Evolutionary conservation across 2,113 vertebrate species (phyloP).

Genomic region (Piaya cayana): DNA sequence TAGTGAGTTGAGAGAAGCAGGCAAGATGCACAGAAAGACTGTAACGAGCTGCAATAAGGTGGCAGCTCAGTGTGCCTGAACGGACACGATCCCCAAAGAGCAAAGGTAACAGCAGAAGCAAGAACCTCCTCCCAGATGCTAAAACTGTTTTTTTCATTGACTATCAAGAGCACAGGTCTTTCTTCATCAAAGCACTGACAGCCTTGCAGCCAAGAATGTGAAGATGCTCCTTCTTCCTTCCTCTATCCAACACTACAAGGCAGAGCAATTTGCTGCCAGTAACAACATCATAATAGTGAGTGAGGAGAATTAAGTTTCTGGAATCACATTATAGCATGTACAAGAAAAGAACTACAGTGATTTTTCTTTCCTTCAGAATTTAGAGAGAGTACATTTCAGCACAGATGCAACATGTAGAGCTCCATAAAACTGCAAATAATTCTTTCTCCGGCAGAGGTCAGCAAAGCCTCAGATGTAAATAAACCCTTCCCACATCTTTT

Average conservation of each 20-base stretch:
- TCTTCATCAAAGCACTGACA: background rate
- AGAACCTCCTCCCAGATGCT: background rate
- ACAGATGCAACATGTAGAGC: background rate
- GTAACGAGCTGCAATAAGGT: rapidly evolving
- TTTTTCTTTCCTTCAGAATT: background rate
- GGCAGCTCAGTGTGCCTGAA: background rate
- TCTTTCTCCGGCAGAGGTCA: constrained; percentile 5
- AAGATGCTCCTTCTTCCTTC: background rate
- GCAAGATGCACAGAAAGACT: background rate
- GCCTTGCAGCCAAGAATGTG: background rate
- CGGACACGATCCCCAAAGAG: rapidly evolving
- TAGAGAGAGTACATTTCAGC: background rate
- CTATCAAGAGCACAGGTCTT: background rate
- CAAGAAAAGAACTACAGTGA: background rate
- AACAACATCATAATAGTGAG: background rate
- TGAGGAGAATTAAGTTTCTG: background rate
- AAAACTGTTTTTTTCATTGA: background rate
- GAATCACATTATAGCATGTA: background rate
- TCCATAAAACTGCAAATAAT: background rate
- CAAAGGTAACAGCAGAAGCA: background rate
- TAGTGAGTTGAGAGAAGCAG: background rate
- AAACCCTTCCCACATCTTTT: background rate
- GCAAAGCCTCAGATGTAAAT: background rate
- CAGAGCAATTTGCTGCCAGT: background rate
- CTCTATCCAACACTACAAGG: background rate